phyloP scores from a whole-genome alignment of 2,797 vertebrate species.

The Dipus sagitta region DNA sequence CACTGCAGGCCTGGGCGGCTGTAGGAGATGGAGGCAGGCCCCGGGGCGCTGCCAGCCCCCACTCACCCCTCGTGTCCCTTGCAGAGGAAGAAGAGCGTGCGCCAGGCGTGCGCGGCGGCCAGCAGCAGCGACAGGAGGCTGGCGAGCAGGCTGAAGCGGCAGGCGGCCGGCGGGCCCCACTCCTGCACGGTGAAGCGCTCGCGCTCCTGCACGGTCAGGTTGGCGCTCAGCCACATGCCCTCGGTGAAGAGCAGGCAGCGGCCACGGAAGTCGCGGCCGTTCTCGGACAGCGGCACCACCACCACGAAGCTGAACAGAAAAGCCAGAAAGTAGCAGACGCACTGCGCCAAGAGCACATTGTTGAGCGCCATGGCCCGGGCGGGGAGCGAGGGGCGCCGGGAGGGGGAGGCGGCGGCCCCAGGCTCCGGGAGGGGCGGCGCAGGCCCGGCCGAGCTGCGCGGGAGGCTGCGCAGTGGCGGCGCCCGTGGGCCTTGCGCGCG shows the following conservation, averaged over 20 bases:
- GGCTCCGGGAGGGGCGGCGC: background rate
- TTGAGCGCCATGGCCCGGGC: slow-evolving; percentile 91
- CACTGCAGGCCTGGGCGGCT: background rate
- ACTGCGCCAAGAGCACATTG: slow-evolving; percentile 95
- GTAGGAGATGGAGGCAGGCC: background rate
- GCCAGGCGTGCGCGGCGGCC: slow-evolving; percentile 96
- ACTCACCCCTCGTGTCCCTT: slow-evolving; percentile 99
- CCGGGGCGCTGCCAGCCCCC: slow-evolving; percentile 17
- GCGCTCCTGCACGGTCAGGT: slow-evolving; percentile 94
- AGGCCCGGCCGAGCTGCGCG: background rate
- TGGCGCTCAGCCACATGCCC: slow-evolving; percentile 99
- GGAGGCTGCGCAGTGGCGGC: slow-evolving; percentile 83
- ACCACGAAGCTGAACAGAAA: slow-evolving; percentile 96
- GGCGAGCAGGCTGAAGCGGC: slow-evolving; percentile 96
- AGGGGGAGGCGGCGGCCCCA: background rate
- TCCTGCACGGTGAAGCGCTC: slow-evolving; percentile 98
- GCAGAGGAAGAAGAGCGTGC: slow-evolving; percentile 96
- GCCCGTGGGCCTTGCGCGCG: slow-evolving; percentile 16
- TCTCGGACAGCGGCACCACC: slow-evolving; percentile 96
- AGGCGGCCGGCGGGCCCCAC: slow-evolving; percentile 96
- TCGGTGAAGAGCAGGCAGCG: slow-evolving; percentile 97
- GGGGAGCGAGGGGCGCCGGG: background rate
- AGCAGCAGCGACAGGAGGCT: slow-evolving; percentile 95
- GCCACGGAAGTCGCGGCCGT: slow-evolving; percentile 95
- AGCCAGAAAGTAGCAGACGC: slow-evolving; percentile 94